These are phyloP conservation scores for Ischnura elegans DNA, from an alignment of 2,888 invertebrate species.

Conservation along the genomic window DNA sequence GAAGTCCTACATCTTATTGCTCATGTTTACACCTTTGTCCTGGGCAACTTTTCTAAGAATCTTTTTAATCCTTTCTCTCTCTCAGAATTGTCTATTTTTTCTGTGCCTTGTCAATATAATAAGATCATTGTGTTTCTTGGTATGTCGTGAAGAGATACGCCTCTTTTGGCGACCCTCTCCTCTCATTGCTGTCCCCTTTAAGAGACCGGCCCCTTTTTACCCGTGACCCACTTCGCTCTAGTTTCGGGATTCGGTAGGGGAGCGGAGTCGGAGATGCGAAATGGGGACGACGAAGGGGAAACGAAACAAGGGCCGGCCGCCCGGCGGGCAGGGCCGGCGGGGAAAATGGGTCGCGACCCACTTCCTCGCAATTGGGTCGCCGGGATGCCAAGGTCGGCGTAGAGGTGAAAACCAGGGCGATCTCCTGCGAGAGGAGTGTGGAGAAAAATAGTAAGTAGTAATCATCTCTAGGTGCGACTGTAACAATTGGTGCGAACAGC, in stretches of 20 bases:
- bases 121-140: too few species aligned
- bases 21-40: too few species aligned
- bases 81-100: too few species aligned
- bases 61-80: too few species aligned
- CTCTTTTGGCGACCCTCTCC: too few species aligned
- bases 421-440: not conserved
- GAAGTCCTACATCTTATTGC: too few species aligned
- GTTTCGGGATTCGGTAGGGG: not conserved
- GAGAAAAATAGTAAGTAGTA: not conserved
- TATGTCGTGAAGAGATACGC: too few species aligned
- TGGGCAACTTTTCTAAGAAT: too few species aligned
- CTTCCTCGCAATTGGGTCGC: not conserved
- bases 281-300: not conserved
- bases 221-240: not conserved
- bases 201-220: not conserved
- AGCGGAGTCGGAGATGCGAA: not conserved
- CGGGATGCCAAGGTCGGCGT: not conserved
- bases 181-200: not conserved
- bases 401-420: not conserved
- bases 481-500: not conserved
- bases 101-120: too few species aligned
- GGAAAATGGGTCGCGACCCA: constrained; percentile 31
- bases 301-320: not conserved
- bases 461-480: not conserved
- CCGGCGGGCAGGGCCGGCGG: not conserved